Evolutionary conservation across 92 coral and sea anemone genomes (phyloP).

Genomic region (Scolanthus callimorphus): DNA sequence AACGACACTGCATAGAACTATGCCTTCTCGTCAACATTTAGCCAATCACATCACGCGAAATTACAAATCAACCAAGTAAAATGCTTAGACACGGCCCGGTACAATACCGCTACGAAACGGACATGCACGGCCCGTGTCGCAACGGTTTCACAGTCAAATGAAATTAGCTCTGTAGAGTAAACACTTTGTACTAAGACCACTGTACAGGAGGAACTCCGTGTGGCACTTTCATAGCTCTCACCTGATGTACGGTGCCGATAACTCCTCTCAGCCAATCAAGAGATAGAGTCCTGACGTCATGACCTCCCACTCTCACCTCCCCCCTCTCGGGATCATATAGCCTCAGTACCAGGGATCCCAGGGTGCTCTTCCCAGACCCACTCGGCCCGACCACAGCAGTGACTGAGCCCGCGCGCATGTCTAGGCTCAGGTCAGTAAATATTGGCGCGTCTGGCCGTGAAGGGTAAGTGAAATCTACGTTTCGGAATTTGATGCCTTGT

Average conservation of each 20-base stretch:
- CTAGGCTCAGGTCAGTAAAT: conserved; percentile 64
- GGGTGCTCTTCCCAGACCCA: conserved; percentile 97
- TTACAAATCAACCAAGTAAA: too few relatives aligned
- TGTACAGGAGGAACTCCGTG: too few relatives aligned
- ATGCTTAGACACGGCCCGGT: too few relatives aligned
- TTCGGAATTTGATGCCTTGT: conserved; percentile 69
- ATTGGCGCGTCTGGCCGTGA: conserved; percentile 78
- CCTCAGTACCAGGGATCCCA: conserved; percentile 78
- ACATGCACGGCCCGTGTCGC: too few relatives aligned
- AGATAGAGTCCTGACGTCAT: conserved; percentile 69
- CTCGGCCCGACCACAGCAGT: conserved; percentile 99
- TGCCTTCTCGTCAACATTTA: too few relatives aligned
- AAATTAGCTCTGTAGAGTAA: too few relatives aligned
- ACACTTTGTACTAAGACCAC: too few relatives aligned
- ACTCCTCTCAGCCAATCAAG: conserved; percentile 90
- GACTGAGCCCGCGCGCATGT: conserved; percentile 76
- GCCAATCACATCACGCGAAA: too few relatives aligned
- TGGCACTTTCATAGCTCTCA: too few relatives aligned
- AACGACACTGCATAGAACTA: too few relatives aligned
- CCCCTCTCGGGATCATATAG: conserved; percentile 90
- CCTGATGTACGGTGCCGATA: conserved; percentile 95
- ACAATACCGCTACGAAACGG: too few relatives aligned
- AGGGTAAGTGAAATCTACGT: conserved; percentile 82
- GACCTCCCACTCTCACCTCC: conserved; percentile 70
- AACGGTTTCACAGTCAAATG: too few relatives aligned